Base-by-base conservation (phyloP, 2,797 vertebrate genomes). In the Poecile montanus region DNA sequence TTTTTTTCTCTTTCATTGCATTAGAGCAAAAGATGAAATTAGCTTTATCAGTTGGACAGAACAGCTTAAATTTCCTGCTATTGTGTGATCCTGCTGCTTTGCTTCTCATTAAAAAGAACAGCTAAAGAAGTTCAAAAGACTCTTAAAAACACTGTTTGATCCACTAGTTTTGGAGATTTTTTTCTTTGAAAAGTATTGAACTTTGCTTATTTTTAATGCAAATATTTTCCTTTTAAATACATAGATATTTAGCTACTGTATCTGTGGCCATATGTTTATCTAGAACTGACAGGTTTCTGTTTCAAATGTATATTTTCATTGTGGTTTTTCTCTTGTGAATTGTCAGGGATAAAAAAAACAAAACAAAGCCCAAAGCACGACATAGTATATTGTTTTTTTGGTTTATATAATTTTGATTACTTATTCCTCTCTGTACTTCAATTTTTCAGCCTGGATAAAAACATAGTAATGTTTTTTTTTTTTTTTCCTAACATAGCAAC, bases 41-140 rank as follows among this genome's bases (percentile, higher is more conserved):
- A 73, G 11, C 21, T 73, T 88, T 90, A 76, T 85, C 83, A 73
- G 42, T 61, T 85, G 45, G 53, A 81, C 56, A 61, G 89, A 42
- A n/a, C 25, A 84, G 38, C 34, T 90, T 74, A 82, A 73, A 91
- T 95, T 90, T 93, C 74, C 74, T 89, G 56, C 48, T 61, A 44
- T 32, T 93, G 51, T 89, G 38, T 51, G 71, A 70, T 42, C 40
- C 48, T 60, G 25, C 47, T 72, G 60, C 42, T 84, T 82, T 73
- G 44, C 21, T 88, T 87, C 54, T 81, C 29, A 68, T 73, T 11
- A 14, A 78, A 82, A 81, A 88, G 78, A 68, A 13, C 23, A 86
- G 53, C n/a, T 62, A 22, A 78, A 84, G n/a, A 62, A n/a, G 3
- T 56, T 66, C 23, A 86, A 62, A 89, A 81, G 42, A 16, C 9